Evolutionary conservation across 1,140 invertebrate genomes (phyloP), one percentile per base, ranked within the genome.

Genomic region (Onthophagus taurus): DNA sequence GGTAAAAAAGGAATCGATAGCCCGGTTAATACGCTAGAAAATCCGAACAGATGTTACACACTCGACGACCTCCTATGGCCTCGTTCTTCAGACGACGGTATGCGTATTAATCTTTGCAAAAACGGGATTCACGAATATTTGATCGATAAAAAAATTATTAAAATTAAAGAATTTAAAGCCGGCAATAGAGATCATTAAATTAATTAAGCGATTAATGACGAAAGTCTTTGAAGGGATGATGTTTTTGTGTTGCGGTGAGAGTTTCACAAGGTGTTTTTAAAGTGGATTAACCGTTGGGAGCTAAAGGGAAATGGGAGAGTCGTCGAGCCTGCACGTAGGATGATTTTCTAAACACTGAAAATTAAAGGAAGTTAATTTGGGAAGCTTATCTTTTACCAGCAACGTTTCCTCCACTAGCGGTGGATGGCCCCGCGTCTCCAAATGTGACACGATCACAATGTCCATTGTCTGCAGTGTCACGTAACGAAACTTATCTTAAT

Each of bases 311-410:
- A 41, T n/a, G 12, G 21, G 19, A 17, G 19, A 13, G 14, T 20
- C 37, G 24, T n/a, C 23, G 16, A 39, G n/a, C 6, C 37, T 39
- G 26, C 37, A 38, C 49, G 53, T 47, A 38, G 36, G 50, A 45
- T 52, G 52, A 57, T 57, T 57, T 57, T 55, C 51, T 52, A 52
- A 52, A 55, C 51, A 52, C 42, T 50, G 47, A 47, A 52, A 51
- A 48, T 56, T 53, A 56, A 54, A 56, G 45, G 47, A 56, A 54
- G 51, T 56, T 56, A 58, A 58, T 58, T 58, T 58, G 52, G 42
- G 46, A 12, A 21, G 54, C 54, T 56, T 56, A 56, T 56, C 54
- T 56, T 52, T 54, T 42, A 30, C 47, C 52, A 56, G 46, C 50
- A 52, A 56, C 52, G 47, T 55, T 47, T 53, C 43, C 43, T 47